A percentile compares a stretch with the other conserved stretches of the same genome.
These are phyloP conservation scores for Allolobophora icterica DNA, from an alignment of 2,888 invertebrate genomes.

Conservation along the genomic window DNA sequence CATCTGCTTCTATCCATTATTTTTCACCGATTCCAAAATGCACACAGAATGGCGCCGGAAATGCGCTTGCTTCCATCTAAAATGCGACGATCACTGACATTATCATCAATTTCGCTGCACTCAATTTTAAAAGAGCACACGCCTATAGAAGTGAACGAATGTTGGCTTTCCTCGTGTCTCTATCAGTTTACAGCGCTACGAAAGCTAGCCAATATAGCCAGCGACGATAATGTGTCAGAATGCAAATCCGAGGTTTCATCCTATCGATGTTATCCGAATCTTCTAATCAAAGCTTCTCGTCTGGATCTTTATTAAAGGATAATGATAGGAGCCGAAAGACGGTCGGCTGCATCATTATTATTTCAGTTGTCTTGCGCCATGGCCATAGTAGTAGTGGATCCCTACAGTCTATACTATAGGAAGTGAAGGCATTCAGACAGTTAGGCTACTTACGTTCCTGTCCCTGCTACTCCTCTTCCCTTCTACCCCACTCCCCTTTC, in stretches of 20 bases:
- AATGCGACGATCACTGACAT: neutral
- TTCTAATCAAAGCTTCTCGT: neutral
- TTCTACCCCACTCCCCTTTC: no score
- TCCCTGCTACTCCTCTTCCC: neutral
- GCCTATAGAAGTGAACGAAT: neutral
- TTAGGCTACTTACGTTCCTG: no score
- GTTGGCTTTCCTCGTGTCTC: neutral
- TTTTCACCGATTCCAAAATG: neutral
- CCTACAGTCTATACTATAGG: no score
- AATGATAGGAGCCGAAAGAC: neutral
- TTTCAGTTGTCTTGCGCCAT: neutral
- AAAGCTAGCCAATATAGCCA: neutral
- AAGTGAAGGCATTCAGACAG: neutral
- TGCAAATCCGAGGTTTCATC: constrained; percentile 7
- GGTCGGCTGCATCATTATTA: neutral
- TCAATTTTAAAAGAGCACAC: neutral
- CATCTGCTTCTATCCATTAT: neutral
- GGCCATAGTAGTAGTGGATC: no score
- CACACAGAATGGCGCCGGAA: neutral
- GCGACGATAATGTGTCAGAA: neutral
- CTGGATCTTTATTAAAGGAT: neutral
- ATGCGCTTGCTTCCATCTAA: neutral
- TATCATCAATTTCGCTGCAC: neutral
- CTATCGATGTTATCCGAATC: neutral
- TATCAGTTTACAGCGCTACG: neutral